phyloP scores from a whole-genome alignment of 2,797 vertebrate genomes.

The Thunnus albacares region DNA sequence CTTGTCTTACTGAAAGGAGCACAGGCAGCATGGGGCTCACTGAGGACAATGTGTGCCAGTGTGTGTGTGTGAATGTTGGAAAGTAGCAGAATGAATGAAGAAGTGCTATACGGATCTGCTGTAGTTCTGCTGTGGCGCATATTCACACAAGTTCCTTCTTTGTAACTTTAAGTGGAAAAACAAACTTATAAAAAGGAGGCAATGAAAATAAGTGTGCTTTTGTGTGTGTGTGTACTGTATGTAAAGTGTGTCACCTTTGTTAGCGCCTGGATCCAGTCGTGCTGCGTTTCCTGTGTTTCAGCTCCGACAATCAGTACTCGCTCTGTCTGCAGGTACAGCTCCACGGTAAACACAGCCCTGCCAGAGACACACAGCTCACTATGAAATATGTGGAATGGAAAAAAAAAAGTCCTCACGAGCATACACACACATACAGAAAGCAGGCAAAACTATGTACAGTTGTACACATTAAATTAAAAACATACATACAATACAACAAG shows the following conservation, averaged over 20 bases:
- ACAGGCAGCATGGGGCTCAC: slow-evolving; percentile 25
- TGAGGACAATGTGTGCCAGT: slow-evolving; percentile 8
- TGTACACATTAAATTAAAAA: slow-evolving; percentile 9
- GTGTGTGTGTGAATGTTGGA: not conserved
- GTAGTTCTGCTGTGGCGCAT: not conserved
- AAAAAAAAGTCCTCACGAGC: not conserved
- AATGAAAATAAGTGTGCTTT: slow-evolving; percentile 15
- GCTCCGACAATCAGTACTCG: slow-evolving; percentile 91
- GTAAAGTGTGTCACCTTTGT: slow-evolving; percentile 89
- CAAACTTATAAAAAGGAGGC: slow-evolving; percentile 32
- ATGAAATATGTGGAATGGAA: not conserved
- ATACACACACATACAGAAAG: not conserved
- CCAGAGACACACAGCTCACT: slow-evolving; percentile 36
- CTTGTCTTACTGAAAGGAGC: slow-evolving; percentile 42
- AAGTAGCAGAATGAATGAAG: not conserved
- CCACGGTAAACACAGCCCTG: slow-evolving; percentile 93
- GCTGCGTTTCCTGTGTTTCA: slow-evolving; percentile 90
- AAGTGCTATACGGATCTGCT: slow-evolving; percentile 9
- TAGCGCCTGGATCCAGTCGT: slow-evolving; percentile 93
- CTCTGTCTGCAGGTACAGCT: slow-evolving; percentile 93
- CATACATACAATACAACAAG: not conserved
- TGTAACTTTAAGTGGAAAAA: slow-evolving; percentile 44
- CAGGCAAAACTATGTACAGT: not conserved
- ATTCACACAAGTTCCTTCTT: slow-evolving; percentile 26
- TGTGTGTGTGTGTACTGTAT: slow-evolving; percentile 19